phyloP scores from a whole-genome alignment of 2,888 invertebrate genomes.

The Dermolepida albohirtum region DNA sequence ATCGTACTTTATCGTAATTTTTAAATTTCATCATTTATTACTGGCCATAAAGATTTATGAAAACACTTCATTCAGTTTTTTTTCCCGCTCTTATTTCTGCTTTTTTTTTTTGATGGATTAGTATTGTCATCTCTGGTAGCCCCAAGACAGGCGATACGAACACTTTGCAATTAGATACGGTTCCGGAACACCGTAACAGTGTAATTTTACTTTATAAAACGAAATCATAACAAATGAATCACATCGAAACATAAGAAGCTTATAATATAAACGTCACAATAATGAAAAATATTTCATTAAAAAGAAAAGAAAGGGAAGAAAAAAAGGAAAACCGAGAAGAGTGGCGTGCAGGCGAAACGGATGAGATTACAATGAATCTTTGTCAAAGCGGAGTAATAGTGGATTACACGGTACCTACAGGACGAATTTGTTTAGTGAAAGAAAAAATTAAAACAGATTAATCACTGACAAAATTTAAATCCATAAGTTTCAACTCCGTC shows the following conservation, averaged over 20 bases:
- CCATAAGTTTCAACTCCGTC: conserved; percentile 32
- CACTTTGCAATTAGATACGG: conserved; percentile 41
- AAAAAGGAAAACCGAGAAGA: conserved; percentile 22
- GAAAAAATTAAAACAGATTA: conserved; percentile 50
- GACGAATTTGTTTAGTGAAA: conserved; percentile 47
- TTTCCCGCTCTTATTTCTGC: background rate
- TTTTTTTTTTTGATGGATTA: conserved; percentile 7
- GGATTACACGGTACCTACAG: conserved; percentile 49
- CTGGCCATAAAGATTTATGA: conserved; percentile 16
- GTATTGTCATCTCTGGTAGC: conserved; percentile 21
- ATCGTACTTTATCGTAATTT: conserved; percentile 2
- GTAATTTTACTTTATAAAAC: conserved; percentile 42
- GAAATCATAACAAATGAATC: conserved; percentile 45
- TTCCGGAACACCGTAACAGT: conserved; percentile 10
- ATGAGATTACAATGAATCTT: conserved; percentile 51
- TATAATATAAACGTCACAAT: conserved; percentile 48
- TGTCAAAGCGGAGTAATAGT: conserved; percentile 49
- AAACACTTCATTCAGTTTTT: background rate
- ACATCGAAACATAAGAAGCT: conserved; percentile 46
- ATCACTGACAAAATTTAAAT: conserved; percentile 45
- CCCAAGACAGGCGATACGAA: conserved; percentile 24
- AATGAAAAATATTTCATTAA: conserved; percentile 49
- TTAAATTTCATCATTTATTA: conserved; percentile 17
- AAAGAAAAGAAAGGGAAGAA: conserved; percentile 31
- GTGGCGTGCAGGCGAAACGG: conserved; percentile 34